Evolutionary conservation across 2,113 vertebrate species (phyloP).

Genomic region (Tachycineta bicolor): DNA sequence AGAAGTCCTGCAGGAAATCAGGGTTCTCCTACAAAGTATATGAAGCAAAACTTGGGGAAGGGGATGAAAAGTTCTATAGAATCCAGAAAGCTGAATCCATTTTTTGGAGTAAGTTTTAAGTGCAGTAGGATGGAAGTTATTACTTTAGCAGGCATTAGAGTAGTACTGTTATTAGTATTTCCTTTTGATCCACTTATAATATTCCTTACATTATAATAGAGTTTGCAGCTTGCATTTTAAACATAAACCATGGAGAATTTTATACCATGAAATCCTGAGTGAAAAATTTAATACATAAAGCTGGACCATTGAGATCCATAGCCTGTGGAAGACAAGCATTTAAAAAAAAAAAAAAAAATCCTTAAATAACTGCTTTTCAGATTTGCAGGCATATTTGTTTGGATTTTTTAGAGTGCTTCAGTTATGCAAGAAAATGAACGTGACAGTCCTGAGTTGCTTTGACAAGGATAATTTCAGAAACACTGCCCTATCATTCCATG

Average conservation of each 20-base stretch:
- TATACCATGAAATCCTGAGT: background rate
- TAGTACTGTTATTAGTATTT: slow-evolving; percentile 13
- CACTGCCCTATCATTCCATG: slow-evolving; percentile 23
- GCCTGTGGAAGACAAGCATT: background rate
- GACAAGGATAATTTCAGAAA: slow-evolving; percentile 52
- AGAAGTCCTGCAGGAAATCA: background rate
- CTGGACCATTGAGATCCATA: background rate
- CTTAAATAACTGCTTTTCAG: slow-evolving; percentile 13
- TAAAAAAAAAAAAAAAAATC: background rate
- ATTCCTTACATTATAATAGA: slow-evolving; percentile 19
- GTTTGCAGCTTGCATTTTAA: slow-evolving; percentile 42
- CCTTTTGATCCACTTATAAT: slow-evolving; percentile 26
- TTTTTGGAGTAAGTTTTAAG: background rate
- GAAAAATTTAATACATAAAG: background rate
- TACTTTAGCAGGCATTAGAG: background rate
- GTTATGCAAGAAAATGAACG: slow-evolving; percentile 25
- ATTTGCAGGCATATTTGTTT: slow-evolving; percentile 25
- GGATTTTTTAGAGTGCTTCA: slow-evolving; percentile 32
- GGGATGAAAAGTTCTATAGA: background rate
- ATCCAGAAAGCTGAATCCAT: background rate
- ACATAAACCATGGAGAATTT: slow-evolving; percentile 3
- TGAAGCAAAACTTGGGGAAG: background rate
- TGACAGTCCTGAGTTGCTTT: slow-evolving; percentile 36
- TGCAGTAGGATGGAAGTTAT: slow-evolving; percentile 3
- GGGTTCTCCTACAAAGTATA: background rate